A percentile compares a stretch with the other conserved stretches of the same genome.
Evolutionary conservation across 2,113 vertebrate genomes (phyloP).

Genomic region (Okapia johnstoni): DNA sequence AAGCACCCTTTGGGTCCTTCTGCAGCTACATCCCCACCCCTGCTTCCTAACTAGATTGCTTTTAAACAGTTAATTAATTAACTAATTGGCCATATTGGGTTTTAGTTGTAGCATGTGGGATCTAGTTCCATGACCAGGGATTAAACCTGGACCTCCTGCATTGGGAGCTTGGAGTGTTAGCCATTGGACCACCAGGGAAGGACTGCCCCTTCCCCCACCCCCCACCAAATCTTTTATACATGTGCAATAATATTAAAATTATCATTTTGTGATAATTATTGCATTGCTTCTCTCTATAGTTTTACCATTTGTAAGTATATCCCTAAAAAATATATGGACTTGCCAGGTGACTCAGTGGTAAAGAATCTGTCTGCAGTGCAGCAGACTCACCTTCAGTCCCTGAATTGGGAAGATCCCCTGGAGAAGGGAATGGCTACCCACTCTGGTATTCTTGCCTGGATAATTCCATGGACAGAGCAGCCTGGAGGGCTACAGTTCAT

Average conservation of each 20-base stretch:
- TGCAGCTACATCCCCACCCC: too few relatives aligned
- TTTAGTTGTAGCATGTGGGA: neutral
- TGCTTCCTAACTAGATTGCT: neutral
- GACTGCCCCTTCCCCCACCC: fast-evolving
- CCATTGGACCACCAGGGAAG: neutral
- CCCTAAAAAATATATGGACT: neutral
- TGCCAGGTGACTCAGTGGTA: neutral
- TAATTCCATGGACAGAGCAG: neutral
- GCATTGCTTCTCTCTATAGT: neutral
- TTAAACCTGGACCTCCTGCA: neutral
- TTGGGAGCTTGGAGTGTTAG: neutral
- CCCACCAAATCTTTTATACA: neutral
- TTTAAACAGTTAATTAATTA: neutral
- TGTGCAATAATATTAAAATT: neutral
- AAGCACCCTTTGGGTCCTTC: neutral
- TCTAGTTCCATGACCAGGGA: neutral
- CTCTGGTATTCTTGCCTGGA: neutral
- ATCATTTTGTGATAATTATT: neutral
- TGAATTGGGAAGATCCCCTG: neutral
- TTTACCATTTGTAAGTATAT: neutral
- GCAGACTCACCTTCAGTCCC: neutral
- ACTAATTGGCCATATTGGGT: neutral
- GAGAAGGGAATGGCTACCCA: neutral
- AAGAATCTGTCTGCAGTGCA: neutral
- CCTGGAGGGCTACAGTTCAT: neutral